phyloP scores from a whole-genome alignment of 1,140 invertebrate genomes.

The Gyrodactylus bullatarudis region DNA sequence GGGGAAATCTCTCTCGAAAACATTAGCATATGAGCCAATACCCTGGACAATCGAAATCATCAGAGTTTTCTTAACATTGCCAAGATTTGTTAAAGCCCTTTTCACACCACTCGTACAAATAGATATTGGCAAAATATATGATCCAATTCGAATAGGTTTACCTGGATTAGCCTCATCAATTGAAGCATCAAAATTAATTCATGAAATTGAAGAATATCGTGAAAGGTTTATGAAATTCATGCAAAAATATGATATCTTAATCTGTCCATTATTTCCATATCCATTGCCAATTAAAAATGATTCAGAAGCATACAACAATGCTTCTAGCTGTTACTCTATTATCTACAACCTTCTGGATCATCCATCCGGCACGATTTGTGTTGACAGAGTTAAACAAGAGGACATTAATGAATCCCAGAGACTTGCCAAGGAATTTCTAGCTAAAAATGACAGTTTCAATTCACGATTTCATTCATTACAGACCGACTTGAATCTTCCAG shows the following conservation, averaged over 20 bases:
- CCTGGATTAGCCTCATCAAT: not conserved
- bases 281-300: not conserved
- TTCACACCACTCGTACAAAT: not conserved
- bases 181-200: not conserved
- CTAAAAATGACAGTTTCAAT: not conserved
- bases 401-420: not conserved
- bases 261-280: not conserved
- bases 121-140: not conserved
- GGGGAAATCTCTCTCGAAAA: not conserved
- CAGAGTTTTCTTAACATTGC: not conserved
- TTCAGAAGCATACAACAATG: not conserved
- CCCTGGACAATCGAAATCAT: not conserved
- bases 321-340: not conserved
- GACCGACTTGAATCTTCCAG: not conserved
- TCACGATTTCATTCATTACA: not conserved
- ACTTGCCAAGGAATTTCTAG: not conserved
- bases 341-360: slow-evolving; percentile 1
- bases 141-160: not conserved
- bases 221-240: not conserved
- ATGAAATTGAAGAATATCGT: not conserved
- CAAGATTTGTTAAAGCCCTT: not conserved
- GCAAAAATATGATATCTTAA: not conserved
- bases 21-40: not conserved
- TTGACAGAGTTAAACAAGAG: not conserved
- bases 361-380: not conserved